Conservation (phyloP, 2,113 vertebrate species). For the Ictidomys tridecemlineatus region DNA sequence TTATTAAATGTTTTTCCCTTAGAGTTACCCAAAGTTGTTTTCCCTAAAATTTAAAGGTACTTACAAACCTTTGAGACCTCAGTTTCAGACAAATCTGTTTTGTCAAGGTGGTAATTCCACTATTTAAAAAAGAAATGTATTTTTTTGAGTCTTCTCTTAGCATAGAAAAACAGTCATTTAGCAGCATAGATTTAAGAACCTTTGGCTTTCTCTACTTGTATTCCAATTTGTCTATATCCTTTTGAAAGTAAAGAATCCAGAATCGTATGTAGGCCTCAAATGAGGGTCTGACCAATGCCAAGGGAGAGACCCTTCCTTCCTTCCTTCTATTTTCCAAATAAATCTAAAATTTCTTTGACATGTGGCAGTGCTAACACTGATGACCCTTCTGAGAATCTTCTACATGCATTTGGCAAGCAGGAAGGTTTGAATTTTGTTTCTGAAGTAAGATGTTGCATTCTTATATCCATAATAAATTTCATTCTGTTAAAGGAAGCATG, state of each 20-base stretch:
- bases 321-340: not conserved
- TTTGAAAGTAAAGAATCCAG: slow-evolving; percentile 15
- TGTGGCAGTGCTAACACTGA: not conserved
- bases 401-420: not conserved
- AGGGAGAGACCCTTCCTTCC: not conserved
- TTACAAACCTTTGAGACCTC: not conserved
- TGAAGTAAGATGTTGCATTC: slow-evolving; percentile 37
- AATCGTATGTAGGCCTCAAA: not conserved
- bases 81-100: not conserved
- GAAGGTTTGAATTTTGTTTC: not conserved
- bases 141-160: slow-evolving; percentile 33
- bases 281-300: not conserved
- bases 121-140: not conserved
- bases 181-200: not conserved
- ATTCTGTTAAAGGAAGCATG: slow-evolving; percentile 48
- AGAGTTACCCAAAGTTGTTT: not conserved
- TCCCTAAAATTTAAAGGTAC: slow-evolving; percentile 7
- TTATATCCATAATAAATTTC: slow-evolving; percentile 53
- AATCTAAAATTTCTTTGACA: not conserved
- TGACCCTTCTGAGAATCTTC: not conserved
- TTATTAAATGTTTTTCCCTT: not conserved
- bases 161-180: slow-evolving; percentile 3
- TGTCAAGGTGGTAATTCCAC: not conserved
- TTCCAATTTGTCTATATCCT: not conserved
- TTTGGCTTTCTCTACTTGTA: not conserved